Evolutionary conservation across 2,797 vertebrate genomes (phyloP).

Genomic region (Sorex maritimensis): DNA sequence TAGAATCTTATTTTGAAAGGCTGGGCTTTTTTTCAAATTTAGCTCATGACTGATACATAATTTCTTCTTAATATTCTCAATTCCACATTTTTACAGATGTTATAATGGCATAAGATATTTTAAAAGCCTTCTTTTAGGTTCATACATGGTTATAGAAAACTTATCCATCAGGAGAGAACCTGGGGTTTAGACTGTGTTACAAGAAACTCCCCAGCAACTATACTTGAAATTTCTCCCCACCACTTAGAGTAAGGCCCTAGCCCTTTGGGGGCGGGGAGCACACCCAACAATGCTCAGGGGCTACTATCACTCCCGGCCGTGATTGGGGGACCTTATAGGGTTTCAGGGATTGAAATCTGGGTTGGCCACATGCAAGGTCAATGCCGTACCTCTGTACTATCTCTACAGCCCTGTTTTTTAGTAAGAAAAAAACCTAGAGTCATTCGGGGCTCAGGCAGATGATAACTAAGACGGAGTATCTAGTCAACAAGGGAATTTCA

Average conservation of each 20-base stretch:
- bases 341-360: no score
- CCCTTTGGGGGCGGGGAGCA: background rate
- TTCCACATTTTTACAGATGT: slow-evolving; percentile 6
- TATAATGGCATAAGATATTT: background rate
- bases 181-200: background rate
- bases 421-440: background rate
- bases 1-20: no score
- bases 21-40: background rate
- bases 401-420: background rate
- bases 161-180: slow-evolving; percentile 5
- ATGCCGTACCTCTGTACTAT: no score
- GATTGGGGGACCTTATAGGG: no score
- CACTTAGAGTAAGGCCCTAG: background rate
- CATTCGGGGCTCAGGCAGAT: background rate
- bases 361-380: no score
- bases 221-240: background rate
- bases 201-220: background rate
- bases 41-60: background rate
- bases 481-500: background rate
- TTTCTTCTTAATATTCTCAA: background rate
- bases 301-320: no score
- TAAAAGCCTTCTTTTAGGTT: background rate
- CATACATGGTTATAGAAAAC: slow-evolving; percentile 1
- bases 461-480: background rate
- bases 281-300: no score